These are phyloP conservation scores for Penaeus indicus DNA, from an alignment of 1,140 invertebrate genomes.

Conservation along the genomic window DNA sequence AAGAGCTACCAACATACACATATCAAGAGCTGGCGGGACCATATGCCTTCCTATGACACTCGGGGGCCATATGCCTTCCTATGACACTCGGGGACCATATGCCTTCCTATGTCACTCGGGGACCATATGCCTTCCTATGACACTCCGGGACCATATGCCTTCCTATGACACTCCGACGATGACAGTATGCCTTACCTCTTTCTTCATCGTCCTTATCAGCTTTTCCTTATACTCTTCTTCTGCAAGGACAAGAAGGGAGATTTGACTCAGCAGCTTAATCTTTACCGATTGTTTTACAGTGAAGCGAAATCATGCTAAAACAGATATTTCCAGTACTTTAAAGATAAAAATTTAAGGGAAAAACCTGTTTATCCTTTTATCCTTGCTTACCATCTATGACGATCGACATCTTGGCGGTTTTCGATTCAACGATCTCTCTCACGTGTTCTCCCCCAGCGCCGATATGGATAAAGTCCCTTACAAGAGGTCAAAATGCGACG, in stretches of 20 bases:
- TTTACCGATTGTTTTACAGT: not conserved
- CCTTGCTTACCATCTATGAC: slow-evolving; percentile 48
- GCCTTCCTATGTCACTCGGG: no score
- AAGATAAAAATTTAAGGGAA: not conserved
- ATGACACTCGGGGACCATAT: no score
- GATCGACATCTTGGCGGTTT: slow-evolving; percentile 48
- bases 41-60: no score
- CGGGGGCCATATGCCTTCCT: no score
- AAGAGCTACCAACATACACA: no score
- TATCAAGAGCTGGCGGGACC: no score
- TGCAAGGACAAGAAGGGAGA: slow-evolving; percentile 68
- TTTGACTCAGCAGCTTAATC: not conserved
- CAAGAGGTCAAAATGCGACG: not conserved
- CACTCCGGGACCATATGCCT: no score
- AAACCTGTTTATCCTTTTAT: not conserved
- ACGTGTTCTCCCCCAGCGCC: not conserved
- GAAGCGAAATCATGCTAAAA: not conserved
- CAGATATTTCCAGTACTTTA: not conserved
- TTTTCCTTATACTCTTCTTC: slow-evolving; percentile 79
- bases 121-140: no score
- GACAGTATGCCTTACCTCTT: slow-evolving; percentile 75
- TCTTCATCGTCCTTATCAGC: slow-evolving; percentile 84
- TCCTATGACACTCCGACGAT: no score
- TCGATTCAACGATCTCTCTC: not conserved
- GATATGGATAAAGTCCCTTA: not conserved